Base-by-base conservation (phyloP, 2,113 vertebrate genomes). In the Eolophus roseicapilla region DNA sequence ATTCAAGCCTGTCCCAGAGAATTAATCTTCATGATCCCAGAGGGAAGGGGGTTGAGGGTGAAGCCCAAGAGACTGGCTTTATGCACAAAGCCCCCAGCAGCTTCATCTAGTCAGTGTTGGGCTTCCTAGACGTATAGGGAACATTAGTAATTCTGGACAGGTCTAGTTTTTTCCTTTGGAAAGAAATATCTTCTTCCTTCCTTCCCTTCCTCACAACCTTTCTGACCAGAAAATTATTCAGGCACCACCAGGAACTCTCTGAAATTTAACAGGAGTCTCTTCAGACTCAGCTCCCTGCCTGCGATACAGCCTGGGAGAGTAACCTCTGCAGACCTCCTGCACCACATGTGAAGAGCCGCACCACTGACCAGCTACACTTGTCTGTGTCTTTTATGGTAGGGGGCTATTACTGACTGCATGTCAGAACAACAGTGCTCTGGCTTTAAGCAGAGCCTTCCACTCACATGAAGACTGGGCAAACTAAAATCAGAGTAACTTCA, bases 281-380 rank as follows among this genome's bases (percentile, higher is more conserved):
- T 62, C 77, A 70, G 37, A 33, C 57, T 62, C 39, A 62, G 70
- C 19, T 69, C 35, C 62, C 77, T 60, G 50, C 18, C 55, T 65
- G 33, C 4, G n/a, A 37, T 24, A 46, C 14, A 71, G 28, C 71
- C n/a, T 49, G 53, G 16, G 43, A 49, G 29, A 62, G 46, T 14
- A 44, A 77, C 52, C 84, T 50, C 84, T 67, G 63, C 63, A 76
- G 46, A 81, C 41, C 46, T 87, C 41, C 39, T 5, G 20, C 29
- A 3, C 33, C 35, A 10, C 43, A 4, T 29, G 13, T 35, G 68
- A n/a, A 50, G 68, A 90, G 37, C 2, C 2, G 6, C 11, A 0
- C 49, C 23, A 23, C 6, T 2, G 17, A 19, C 23, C 1, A 1
- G 29, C 29, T 47, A 57, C 57, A 50, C 33, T 86, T 50, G 50